Evolutionary conservation across 2,113 vertebrate genomes (phyloP).

Genomic region (Anarhynchus alexandrinus): DNA sequence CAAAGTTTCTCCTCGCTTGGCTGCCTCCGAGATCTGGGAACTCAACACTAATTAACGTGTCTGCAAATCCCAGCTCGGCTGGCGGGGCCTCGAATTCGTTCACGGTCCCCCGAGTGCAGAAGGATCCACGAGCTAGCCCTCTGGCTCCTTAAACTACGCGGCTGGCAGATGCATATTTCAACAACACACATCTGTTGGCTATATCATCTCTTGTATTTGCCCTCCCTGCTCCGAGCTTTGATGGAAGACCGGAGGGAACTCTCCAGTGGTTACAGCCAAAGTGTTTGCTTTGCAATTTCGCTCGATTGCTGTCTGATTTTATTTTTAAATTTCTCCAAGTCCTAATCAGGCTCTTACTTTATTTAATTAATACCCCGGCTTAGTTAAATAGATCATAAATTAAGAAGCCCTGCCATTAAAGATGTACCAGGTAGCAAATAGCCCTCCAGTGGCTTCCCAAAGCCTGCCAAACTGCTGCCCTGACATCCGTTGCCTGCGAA

Average conservation of each 20-base stretch:
- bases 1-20: conserved; percentile 47
- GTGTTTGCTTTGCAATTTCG: conserved; percentile 78
- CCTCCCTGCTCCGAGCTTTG: conserved; percentile 69
- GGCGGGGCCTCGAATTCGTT: background rate
- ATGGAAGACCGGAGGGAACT: conserved; percentile 68
- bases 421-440: conserved; percentile 42
- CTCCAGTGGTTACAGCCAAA: conserved; percentile 64
- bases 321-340: conserved; percentile 68
- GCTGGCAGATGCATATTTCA: conserved; percentile 67
- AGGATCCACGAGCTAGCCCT: conserved; percentile 55
- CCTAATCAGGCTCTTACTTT: conserved; percentile 75
- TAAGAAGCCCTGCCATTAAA: conserved; percentile 60
- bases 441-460: conserved; percentile 15
- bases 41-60: conserved; percentile 68
- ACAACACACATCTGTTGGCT: conserved; percentile 70
- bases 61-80: conserved; percentile 64
- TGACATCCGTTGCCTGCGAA: background rate
- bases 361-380: conserved; percentile 79
- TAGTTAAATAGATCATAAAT: conserved; percentile 79
- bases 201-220: conserved; percentile 62
- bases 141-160: conserved; percentile 25
- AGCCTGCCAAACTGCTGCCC: background rate
- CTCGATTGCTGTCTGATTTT: conserved; percentile 62
- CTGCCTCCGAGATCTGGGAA: conserved; percentile 57
- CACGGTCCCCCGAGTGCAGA: conserved; percentile 10